phyloP scores from a whole-genome alignment of 2,113 vertebrate species.

The Phoxinus phoxinus region DNA sequence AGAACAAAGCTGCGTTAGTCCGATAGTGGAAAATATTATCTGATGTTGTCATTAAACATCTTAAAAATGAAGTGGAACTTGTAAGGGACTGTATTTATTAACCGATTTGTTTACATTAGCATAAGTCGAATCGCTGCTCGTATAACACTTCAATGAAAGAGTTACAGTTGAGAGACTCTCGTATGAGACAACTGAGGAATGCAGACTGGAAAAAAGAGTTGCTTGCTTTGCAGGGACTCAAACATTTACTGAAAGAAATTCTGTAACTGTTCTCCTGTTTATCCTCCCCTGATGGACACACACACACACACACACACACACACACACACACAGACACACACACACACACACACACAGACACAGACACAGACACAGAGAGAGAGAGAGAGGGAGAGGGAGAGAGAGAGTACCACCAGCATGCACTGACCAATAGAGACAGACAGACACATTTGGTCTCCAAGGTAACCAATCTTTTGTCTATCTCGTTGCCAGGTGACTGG shows the following conservation, averaged over 20 bases:
- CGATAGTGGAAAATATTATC: not conserved
- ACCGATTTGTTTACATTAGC: not conserved
- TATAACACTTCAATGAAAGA: constrained; percentile 4
- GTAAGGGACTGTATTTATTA: not conserved
- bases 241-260: constrained; percentile 23
- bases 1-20: not conserved
- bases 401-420: not conserved
- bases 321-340: not conserved
- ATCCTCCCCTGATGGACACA: not conserved
- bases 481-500: constrained; percentile 55
- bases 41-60: constrained; percentile 1
- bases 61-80: not conserved
- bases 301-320: not conserved
- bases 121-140: not conserved
- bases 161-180: not conserved
- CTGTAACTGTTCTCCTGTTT: constrained; percentile 23
- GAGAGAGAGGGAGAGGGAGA: not conserved
- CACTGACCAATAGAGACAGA: constrained; percentile 46
- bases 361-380: not conserved
- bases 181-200: constrained; percentile 2
- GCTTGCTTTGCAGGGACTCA: constrained; percentile 15
- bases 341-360: not conserved
- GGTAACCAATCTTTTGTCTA: constrained; percentile 56
- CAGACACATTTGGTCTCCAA: constrained; percentile 53
- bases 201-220: constrained; percentile 10